Base-by-base conservation (phyloP, 35 echinoderm and acorn worm genomes). In the Eucidaris tribuloides region DNA sequence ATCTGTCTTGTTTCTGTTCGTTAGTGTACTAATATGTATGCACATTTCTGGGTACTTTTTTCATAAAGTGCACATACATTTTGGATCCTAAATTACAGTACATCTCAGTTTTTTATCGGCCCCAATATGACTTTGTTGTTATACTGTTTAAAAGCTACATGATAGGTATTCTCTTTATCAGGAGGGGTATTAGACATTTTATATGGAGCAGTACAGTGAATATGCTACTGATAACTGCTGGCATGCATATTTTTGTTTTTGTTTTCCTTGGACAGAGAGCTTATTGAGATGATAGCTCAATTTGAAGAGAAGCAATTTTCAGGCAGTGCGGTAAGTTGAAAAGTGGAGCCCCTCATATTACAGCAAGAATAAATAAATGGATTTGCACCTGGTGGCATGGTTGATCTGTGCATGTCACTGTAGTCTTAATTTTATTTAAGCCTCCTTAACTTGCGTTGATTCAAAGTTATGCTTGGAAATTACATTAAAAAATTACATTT, bases 251-350 rank as follows among this genome's bases (percentile, higher is more conserved):
- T 9, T n/a, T 52, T 11, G n/a, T 52, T 52, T 52, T 52, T 11
- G 48, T 52, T 9, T 52, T n/a, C n/a, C 48, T 11, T 52, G 9
- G 48, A 22, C 62, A 96, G 94, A 55, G 94, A 96, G 58, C 81
- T 96, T 18, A 96, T 96, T 62, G 94, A 96, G 80, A 82, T 96
- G 80, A 96, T 96, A 42, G 88, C 88, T 40, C 74, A 96, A 52
- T 91, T 96, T 96, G 94, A 96, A 62, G 94, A 96, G 44, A 83
- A 71, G 20, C 78, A 96, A 43, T 96, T 96, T 54, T 91, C 89
- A 56, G 94, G 94, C 35, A 85, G 81, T 84, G 66, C 94, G 32
- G 94, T 96, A 78, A 96, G 94, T 96, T 23, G 42, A 24, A 6
- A 4, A 0, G 54, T 58, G 54, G 54, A 58, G 54, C 15, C 11